phyloP scores from a whole-genome alignment of 2,888 invertebrate species.

The Rhabditoides inermis region DNA sequence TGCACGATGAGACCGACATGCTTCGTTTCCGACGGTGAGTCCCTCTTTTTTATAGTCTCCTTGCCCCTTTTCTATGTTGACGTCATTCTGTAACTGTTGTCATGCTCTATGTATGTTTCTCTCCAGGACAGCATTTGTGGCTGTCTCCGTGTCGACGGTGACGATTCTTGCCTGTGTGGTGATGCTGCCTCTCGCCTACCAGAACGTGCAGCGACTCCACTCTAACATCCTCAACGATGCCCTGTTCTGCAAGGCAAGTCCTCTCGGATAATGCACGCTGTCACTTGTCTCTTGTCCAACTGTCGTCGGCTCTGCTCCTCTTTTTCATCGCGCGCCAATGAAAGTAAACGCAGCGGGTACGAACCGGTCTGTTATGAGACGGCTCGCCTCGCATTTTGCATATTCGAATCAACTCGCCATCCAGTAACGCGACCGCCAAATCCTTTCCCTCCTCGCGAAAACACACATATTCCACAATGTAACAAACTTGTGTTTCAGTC shows the following conservation, averaged over 20 bases:
- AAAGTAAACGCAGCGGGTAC: too few species aligned
- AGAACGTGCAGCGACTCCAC: constrained; percentile 47
- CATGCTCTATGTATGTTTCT: background rate
- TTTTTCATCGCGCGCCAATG: too few species aligned
- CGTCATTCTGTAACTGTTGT: too few species aligned
- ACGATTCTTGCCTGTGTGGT: constrained; percentile 48
- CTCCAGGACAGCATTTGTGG: constrained; percentile 37
- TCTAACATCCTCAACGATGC: constrained; percentile 39
- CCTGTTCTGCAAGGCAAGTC: constrained; percentile 42
- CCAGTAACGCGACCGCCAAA: too few species aligned
- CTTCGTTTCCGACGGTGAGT: too few species aligned
- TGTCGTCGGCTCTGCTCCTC: background rate
- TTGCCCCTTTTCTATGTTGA: too few species aligned
- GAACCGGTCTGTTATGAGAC: too few species aligned
- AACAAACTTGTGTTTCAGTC: constrained; percentile 21
- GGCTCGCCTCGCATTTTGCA: too few species aligned
- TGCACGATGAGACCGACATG: too few species aligned
- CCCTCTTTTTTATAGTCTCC: too few species aligned
- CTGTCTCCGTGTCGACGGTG: constrained; percentile 48
- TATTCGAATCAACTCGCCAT: too few species aligned
- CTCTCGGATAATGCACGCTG: background rate
- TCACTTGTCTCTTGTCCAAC: too few species aligned
- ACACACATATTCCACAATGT: background rate
- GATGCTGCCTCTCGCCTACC: constrained; percentile 47
- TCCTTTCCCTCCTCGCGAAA: background rate